phyloP scores from a whole-genome alignment of 1,140 invertebrate species.

The Pristionchus pacificus region DNA sequence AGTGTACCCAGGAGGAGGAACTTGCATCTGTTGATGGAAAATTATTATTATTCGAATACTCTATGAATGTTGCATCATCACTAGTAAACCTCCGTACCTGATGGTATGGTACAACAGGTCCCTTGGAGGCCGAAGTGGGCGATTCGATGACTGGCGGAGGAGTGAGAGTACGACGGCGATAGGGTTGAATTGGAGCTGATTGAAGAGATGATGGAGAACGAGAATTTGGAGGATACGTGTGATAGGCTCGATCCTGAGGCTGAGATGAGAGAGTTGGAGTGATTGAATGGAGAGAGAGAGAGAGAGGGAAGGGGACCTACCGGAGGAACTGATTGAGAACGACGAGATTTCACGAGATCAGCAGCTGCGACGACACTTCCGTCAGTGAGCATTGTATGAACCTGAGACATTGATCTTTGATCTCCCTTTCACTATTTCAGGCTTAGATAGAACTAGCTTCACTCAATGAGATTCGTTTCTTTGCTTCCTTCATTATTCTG shows the following conservation, averaged over 20 bases:
- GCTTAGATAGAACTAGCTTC: slow-evolving; percentile 32
- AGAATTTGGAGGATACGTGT: slow-evolving; percentile 23
- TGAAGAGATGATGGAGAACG: slow-evolving; percentile 37
- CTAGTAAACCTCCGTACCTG: background rate
- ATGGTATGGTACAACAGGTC: slow-evolving; percentile 1
- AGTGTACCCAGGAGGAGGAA: slow-evolving; percentile 19
- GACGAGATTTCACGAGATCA: slow-evolving; percentile 36
- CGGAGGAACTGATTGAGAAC: slow-evolving; percentile 45
- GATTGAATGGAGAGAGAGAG: too few relatives aligned
- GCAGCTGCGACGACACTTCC: slow-evolving; percentile 46
- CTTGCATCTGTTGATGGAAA: background rate
- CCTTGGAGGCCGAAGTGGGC: slow-evolving; percentile 1
- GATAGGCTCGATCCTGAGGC: slow-evolving; percentile 33
- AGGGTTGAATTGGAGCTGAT: slow-evolving; percentile 28
- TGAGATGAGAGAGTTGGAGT: background rate
- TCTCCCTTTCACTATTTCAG: slow-evolving; percentile 40
- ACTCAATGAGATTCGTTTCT: background rate
- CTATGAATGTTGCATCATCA: slow-evolving; percentile 3
- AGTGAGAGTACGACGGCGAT: slow-evolving; percentile 8
- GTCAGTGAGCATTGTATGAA: slow-evolving; percentile 40
- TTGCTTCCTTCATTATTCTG: background rate
- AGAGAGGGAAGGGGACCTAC: slow-evolving; percentile 15
- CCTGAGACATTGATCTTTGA: slow-evolving; percentile 32
- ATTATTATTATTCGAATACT: background rate
- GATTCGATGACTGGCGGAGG: slow-evolving; percentile 10